These are phyloP conservation scores for Neotoxoptera formosana DNA, from an alignment of 1,140 invertebrate species.

Conservation along the genomic window DNA sequence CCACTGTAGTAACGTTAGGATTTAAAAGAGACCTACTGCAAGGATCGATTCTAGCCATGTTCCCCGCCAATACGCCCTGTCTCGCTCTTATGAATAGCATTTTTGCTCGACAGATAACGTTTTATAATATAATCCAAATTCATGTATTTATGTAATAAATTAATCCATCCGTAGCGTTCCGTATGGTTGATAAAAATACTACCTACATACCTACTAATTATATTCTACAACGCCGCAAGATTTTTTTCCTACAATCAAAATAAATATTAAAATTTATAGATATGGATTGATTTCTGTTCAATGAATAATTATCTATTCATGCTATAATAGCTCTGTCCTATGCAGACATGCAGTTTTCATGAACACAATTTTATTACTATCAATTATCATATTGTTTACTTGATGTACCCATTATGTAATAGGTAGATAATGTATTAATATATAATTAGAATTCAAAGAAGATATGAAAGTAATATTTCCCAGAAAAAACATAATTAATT, in stretches of 20 bases:
- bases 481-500: not conserved
- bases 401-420: not conserved
- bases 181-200: not conserved
- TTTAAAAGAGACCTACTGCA: not conserved
- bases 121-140: too few relatives aligned
- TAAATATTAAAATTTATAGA: not conserved
- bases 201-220: too few relatives aligned
- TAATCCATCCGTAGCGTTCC: not conserved
- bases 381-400: not conserved
- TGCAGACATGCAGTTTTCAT: not conserved
- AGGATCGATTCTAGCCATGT: not conserved
- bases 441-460: not conserved
- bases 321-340: not conserved
- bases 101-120: not conserved
- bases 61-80: fast-evolving
- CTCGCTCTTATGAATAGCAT: not conserved
- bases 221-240: too few relatives aligned
- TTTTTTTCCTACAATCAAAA: not conserved
- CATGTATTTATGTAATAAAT: not conserved
- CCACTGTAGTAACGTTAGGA: not conserved
- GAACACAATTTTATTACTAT: not conserved
- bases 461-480: not conserved
- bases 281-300: not conserved
- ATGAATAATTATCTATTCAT: not conserved
- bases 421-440: not conserved